Evolutionary conservation across 2,113 vertebrate genomes (phyloP), one percentile per base, ranked within the genome.

Genomic region (Myanophis thanlyinensis): DNA sequence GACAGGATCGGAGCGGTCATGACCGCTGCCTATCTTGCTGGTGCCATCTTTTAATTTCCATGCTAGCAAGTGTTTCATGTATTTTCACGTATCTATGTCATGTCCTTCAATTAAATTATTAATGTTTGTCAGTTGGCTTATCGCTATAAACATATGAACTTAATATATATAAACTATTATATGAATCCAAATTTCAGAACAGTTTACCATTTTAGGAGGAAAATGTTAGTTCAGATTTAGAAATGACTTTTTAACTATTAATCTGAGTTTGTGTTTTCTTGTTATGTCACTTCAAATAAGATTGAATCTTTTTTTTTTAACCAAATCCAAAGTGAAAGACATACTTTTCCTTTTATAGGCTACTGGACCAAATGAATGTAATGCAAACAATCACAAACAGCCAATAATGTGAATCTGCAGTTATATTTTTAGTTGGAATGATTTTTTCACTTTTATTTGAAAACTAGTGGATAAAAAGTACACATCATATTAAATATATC

Each of bases 331-430:
- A 67, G 4, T 5, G 48, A 87, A 87, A 93, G 35, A 40, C 88
- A 90, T 90, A 87, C 54, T 67, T 93, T 93, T 87, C 89, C 89
- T 90, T 53, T 93, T 90, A 87, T 87, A 62, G 88, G 46, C n/a
- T 22, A 86, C n/a, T 48, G 87, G 12, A 35, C 11, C 5, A 27
- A 20, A 52, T 44, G 12, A 62, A 52, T 67, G 35, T 15, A 40
- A 53, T 59, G 22, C 62, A 92, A 85, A 87, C 46, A 90, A 49
- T 59, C 48, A 67, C 47, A 52, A 93, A 44, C 35, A 87, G n/a
- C 35, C n/a, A 7, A 1, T 48, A 49, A 51, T 35, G 20, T 54
- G 40, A 15, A 3, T 18, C 8, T 35, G 44, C n/a, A 7, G 46
- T 20, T 46, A 23, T 52, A 5, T 88, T 35, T 40, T 9, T 40